Percentiles rank a stretch among this genome's conserved stretches.
Conservation (phyloP, 92 coral and sea anemone genomes). For the Epizoanthus fatuus region DNA sequence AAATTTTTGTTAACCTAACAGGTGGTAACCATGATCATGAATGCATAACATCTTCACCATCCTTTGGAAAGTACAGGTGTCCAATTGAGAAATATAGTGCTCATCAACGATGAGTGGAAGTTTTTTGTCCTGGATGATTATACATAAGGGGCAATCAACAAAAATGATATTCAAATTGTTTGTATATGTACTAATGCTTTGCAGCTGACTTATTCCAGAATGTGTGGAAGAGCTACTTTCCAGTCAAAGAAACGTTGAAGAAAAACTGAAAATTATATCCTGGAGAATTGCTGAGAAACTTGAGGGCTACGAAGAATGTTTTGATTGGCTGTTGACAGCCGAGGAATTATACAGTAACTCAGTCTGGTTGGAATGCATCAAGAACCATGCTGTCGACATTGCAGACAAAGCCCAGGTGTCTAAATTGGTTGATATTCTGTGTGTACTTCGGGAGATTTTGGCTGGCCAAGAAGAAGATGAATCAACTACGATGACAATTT, state of each 20-base stretch:
- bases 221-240: slow-evolving; percentile 58
- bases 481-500: neutral
- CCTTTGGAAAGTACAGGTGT: too few species aligned
- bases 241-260: slow-evolving; percentile 53
- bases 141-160: too few species aligned
- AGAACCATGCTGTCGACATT: slow-evolving; percentile 53
- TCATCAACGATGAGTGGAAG: too few species aligned
- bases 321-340: slow-evolving; percentile 84
- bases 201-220: slow-evolving; percentile 31
- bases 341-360: slow-evolving; percentile 76
- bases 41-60: too few species aligned
- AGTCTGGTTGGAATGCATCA: slow-evolving; percentile 78
- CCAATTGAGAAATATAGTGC: too few species aligned
- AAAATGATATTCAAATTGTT: neutral
- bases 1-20: too few species aligned
- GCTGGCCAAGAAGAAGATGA: slow-evolving; percentile 13
- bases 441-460: slow-evolving; percentile 71
- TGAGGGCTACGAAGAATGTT: slow-evolving; percentile 78
- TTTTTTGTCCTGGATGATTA: too few species aligned
- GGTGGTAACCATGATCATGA: too few species aligned
- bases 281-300: slow-evolving; percentile 69
- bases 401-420: slow-evolving; percentile 58
- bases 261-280: slow-evolving; percentile 61
- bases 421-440: slow-evolving; percentile 83
- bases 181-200: neutral